Conservation (phyloP, 2,113 vertebrate species). For the Pitta sordida region DNA sequence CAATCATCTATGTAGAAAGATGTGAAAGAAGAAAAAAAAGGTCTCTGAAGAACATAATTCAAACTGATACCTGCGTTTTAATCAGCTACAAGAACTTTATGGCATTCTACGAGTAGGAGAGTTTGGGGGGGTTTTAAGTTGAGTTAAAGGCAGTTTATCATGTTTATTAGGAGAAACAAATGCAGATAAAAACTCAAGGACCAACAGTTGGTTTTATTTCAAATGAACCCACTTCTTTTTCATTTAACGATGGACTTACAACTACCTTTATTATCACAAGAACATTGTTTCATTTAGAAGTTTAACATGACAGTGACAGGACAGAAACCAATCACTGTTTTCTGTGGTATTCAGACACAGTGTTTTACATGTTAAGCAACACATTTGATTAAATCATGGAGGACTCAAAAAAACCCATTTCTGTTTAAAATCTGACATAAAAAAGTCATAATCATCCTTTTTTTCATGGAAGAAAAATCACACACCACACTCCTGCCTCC, state of each 20-base stretch:
- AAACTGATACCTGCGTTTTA: neutral
- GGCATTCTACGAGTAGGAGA: neutral
- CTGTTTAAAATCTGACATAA: neutral
- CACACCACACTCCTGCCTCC: neutral
- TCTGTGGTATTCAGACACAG: neutral
- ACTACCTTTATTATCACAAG: neutral
- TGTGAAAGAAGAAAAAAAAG: neutral
- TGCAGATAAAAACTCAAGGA: neutral
- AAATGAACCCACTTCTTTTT: neutral
- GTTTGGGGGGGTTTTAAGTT: neutral
- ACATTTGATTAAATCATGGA: neutral
- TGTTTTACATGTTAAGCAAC: neutral
- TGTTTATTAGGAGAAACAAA: neutral
- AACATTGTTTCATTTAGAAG: neutral
- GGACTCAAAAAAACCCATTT: neutral
- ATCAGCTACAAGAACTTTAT: neutral
- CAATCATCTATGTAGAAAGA: constrained; percentile 88
- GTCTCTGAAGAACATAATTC: neutral
- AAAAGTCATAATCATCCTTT: fast-evolving
- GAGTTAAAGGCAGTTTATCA: neutral
- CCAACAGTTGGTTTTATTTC: neutral
- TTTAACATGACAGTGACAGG: neutral
- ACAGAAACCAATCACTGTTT: neutral
- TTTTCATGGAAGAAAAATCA: neutral
- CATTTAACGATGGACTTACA: neutral